Conservation (phyloP, 92 coral and sea anemone species). For the Heliopora coerulea region DNA sequence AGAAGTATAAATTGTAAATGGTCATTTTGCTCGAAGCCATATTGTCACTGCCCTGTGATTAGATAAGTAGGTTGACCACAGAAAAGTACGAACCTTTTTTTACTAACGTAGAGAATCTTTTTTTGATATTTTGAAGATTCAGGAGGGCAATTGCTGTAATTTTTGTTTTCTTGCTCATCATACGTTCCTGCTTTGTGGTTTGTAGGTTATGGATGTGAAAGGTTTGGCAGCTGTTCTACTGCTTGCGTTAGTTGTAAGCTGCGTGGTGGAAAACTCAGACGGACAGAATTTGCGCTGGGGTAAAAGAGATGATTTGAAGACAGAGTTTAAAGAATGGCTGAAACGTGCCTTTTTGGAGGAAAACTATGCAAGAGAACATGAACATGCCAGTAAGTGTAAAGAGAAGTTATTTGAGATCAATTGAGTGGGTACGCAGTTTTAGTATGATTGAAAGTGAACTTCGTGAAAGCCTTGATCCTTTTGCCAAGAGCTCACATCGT, state of each 20-base stretch:
- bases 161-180: too few relatives aligned
- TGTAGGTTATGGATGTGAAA: neutral
- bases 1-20: conserved; percentile 1
- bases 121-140: too few relatives aligned
- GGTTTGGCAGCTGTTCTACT: neutral
- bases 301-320: conserved; percentile 5
- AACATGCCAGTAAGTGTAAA: too few relatives aligned
- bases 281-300: conserved; percentile 34
- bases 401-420: too few relatives aligned
- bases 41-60: neutral
- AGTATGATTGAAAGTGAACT: too few relatives aligned
- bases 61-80: too few relatives aligned
- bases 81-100: too few relatives aligned
- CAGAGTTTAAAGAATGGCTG: neutral
- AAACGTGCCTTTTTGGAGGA: neutral
- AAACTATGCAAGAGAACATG: neutral
- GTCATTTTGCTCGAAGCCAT: neutral
- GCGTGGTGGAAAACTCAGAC: neutral
- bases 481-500: too few relatives aligned
- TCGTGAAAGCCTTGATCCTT: too few relatives aligned
- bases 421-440: too few relatives aligned
- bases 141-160: too few relatives aligned
- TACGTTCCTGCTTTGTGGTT: neutral
- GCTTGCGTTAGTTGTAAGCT: neutral
- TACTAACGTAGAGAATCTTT: too few relatives aligned